Percentiles rank a stretch among this genome's conserved stretches.
phyloP scores from a whole-genome alignment of 2,888 invertebrate species.

The Scaptodrosophila latifasciaeformis region DNA sequence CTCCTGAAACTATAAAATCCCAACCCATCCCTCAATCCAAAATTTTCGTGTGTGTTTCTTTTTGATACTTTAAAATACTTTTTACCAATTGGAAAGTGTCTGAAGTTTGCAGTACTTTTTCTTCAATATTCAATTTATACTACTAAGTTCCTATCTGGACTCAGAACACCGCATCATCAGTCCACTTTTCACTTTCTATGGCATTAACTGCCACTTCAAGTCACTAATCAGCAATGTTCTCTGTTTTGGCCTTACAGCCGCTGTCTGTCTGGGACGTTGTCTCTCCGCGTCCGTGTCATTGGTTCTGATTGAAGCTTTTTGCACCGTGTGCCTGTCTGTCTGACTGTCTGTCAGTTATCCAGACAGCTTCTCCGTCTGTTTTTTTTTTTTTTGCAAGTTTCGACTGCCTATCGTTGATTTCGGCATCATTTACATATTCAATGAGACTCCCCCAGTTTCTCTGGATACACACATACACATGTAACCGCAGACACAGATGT shows the following conservation, averaged over 20 bases:
- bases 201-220: conserved; percentile 3
- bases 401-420: conserved; percentile 43
- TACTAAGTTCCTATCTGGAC: too few species aligned
- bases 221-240: conserved; percentile 42
- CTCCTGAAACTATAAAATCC: too few species aligned
- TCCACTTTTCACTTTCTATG: too few species aligned
- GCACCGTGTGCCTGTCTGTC: conserved; percentile 14
- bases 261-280: conserved; percentile 26
- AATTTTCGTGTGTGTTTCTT: too few species aligned
- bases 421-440: conserved; percentile 69
- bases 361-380: conserved; percentile 17
- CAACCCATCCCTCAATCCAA: neutral
- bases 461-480: neutral
- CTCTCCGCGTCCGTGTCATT: too few species aligned
- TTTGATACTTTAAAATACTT: too few species aligned
- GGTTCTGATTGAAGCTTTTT: too few species aligned
- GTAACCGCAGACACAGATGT: conserved; percentile 43
- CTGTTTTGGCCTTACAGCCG: conserved; percentile 21
- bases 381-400: conserved; percentile 24
- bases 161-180: too few species aligned
- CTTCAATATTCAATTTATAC: too few species aligned
- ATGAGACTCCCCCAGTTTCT: conserved; percentile 44
- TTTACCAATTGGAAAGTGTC: too few species aligned
- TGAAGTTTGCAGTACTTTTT: too few species aligned
- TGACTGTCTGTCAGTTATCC: conserved; percentile 6